A percentile compares a stretch with the other conserved stretches of the same genome.
Conservation (phyloP, 2,888 invertebrate genomes). For the Caenorhabditis auriculariae region DNA sequence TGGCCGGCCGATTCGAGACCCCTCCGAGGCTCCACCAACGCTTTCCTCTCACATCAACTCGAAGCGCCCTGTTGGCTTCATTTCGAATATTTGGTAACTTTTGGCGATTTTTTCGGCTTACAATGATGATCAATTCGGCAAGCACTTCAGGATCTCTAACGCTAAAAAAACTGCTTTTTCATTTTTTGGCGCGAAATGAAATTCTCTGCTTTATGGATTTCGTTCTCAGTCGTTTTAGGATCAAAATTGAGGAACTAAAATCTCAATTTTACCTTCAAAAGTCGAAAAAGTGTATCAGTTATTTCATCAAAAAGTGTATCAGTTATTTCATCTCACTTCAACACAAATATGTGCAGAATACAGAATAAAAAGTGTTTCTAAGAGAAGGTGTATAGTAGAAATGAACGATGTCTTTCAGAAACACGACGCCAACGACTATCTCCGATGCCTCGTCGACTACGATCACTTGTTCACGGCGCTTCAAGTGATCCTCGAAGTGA, state of each 20-base stretch:
- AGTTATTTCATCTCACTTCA: neutral
- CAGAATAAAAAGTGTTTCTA: too few species aligned
- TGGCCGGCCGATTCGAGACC: conserved; percentile 32
- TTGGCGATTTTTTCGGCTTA: too few species aligned
- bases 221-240: too few species aligned
- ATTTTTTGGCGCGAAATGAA: too few species aligned
- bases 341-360: too few species aligned
- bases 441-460: conserved; percentile 46
- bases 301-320: too few species aligned
- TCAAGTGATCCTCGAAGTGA: conserved; percentile 2
- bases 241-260: too few species aligned
- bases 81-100: conserved; percentile 18
- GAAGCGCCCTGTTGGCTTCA: conserved; percentile 35
- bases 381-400: too few species aligned
- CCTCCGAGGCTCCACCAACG: conserved; percentile 24
- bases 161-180: neutral
- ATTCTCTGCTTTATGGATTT: too few species aligned
- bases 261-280: too few species aligned
- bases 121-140: too few species aligned
- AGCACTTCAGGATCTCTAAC: neutral
- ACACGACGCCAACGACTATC: conserved; percentile 42
- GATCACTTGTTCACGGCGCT: conserved; percentile 37
- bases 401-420: conserved; percentile 41
- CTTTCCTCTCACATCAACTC: conserved; percentile 18
- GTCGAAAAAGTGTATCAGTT: too few species aligned